Evolutionary conservation across 1,140 invertebrate genomes (phyloP).

Genomic region (Aleiodes sp.): DNA sequence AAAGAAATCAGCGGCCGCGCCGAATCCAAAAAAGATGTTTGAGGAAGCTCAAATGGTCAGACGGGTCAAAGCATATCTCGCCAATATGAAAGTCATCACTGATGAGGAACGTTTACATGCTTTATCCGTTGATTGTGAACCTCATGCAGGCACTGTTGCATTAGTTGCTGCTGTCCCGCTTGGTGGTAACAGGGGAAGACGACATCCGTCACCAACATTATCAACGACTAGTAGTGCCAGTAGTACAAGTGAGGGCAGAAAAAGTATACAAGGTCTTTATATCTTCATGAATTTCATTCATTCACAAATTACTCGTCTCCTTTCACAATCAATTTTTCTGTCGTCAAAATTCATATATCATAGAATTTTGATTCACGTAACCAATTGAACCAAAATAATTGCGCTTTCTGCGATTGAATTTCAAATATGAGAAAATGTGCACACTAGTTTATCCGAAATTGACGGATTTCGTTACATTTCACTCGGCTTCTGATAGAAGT

Average conservation of each 20-base stretch:
- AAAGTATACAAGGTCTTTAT: constrained; percentile 64
- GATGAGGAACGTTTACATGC: constrained; percentile 91
- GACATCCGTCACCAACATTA: constrained; percentile 86
- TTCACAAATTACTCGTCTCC: too few species aligned
- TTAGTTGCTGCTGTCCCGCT: constrained; percentile 65
- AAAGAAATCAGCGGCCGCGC: constrained; percentile 90
- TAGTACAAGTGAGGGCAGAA: constrained; percentile 83
- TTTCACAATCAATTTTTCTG: too few species aligned
- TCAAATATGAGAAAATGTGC: too few species aligned
- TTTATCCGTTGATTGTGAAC: constrained; percentile 91
- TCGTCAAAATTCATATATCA: too few species aligned
- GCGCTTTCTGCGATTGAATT: too few species aligned
- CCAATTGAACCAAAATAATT: too few species aligned
- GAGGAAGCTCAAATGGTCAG: constrained; percentile 98
- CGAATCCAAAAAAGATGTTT: constrained; percentile 98
- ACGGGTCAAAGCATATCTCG: constrained; percentile 93
- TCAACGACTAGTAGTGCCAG: constrained; percentile 91
- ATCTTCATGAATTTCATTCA: constrained; percentile 4
- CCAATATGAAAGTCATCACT: constrained; percentile 89
- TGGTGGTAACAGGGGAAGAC: constrained; percentile 69
- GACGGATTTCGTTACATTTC: too few species aligned
- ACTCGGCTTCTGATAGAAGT: too few species aligned
- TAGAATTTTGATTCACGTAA: too few species aligned
- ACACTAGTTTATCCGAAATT: too few species aligned
- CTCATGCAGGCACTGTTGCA: constrained; percentile 70